phyloP scores from a whole-genome alignment of 2,113 vertebrate species.

The Hystrix cristata region DNA sequence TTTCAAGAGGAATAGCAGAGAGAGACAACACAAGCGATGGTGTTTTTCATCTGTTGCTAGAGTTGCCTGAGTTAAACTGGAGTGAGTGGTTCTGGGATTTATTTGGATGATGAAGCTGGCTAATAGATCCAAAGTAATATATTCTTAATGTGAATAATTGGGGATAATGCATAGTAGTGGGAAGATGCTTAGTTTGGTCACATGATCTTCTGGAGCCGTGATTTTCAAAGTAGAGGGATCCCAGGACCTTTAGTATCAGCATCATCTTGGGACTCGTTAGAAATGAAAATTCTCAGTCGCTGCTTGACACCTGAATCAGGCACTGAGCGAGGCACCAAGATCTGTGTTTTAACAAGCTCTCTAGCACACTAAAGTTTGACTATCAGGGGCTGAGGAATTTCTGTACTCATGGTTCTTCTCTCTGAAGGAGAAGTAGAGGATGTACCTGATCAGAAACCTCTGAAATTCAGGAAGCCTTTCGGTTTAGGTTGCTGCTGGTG shows the following conservation, averaged over 20 bases:
- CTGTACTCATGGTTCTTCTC: not conserved
- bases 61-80: not conserved
- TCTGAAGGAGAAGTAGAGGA: not conserved
- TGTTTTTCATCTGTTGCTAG: not conserved
- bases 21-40: not conserved
- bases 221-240: not conserved
- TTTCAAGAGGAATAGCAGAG: not conserved
- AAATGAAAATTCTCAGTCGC: not conserved
- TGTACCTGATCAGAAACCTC: not conserved
- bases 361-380: not conserved
- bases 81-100: not conserved
- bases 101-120: not conserved
- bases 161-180: not conserved
- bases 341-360: not conserved
- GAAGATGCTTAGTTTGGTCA: not conserved
- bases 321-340: not conserved
- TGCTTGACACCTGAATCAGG: not conserved
- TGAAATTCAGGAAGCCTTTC: not conserved
- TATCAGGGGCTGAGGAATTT: not conserved
- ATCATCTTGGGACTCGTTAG: not conserved
- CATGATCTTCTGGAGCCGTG: not conserved
- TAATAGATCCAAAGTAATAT: not conserved
- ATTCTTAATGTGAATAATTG: not conserved
- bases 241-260: not conserved
- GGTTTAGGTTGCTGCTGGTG: not conserved